Percentiles rank a stretch among this genome's conserved stretches.
Conservation (phyloP, 1,140 invertebrate genomes). For the Dolichoris vasculosae region DNA sequence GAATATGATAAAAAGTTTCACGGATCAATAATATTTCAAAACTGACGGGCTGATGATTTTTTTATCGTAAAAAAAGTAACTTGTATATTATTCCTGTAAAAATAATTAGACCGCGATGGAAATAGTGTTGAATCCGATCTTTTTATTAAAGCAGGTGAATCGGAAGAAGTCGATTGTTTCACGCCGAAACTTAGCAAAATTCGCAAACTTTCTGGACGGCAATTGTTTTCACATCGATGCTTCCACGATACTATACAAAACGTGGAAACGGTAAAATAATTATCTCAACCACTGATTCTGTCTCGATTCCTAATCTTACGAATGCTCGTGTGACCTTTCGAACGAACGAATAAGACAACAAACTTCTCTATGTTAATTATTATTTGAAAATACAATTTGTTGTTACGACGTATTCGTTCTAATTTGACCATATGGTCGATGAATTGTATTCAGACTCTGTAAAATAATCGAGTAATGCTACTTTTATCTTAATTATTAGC, state of each 20-base stretch:
- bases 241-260: neutral
- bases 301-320: neutral
- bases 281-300: neutral
- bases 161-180: neutral
- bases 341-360: neutral
- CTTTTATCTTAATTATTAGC: neutral
- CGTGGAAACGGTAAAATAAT: neutral
- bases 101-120: slow-evolving; percentile 32
- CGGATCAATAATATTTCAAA: neutral
- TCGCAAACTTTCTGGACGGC: neutral
- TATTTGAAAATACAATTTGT: neutral
- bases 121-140: neutral
- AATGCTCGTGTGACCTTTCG: neutral
- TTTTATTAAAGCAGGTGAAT: neutral
- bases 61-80: slow-evolving; percentile 10
- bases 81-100: neutral
- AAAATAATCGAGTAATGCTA: too few relatives aligned
- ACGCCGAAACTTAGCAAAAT: too few relatives aligned
- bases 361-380: neutral
- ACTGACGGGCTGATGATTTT: neutral
- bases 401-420: neutral
- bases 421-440: too few relatives aligned
- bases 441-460: too few relatives aligned
- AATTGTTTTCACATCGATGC: slow-evolving; percentile 7
- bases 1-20: neutral